Base-by-base conservation (phyloP, 2,113 vertebrate genomes). In the Emydura subglobosa region DNA sequence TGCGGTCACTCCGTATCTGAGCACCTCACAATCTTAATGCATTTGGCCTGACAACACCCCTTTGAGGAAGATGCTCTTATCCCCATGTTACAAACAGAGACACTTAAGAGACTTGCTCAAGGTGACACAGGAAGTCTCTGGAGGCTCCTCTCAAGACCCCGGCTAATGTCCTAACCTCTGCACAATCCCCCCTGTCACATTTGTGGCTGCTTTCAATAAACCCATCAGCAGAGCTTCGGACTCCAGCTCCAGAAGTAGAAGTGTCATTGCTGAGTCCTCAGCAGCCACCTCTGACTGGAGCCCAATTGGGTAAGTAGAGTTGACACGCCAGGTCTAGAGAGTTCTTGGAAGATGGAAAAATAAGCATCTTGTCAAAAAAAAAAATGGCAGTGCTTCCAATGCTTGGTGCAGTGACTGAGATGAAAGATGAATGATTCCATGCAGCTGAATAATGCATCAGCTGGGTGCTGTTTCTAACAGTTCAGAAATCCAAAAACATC, bases 401-500 rank as follows among this genome's bases (percentile, higher is more conserved):
- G 89, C 93, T 88, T 25, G 50, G 0, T n/a, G 82, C 86, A 82
- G 91, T 47, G 92, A 93, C 89, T 85, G 94, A 94, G 86, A 95
- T 94, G 86, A 91, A 85, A 86, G 91, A 93, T 81, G 87, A 90
- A 74, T 8, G 81, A 61, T 68, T 90, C 59, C 83, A 24, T 49
- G 79, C 79, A 91, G 90, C 85, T 81, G 85, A 50, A 44, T 83
- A 54, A 61, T 89, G 4, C 79, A 94, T 94, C 96, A 91, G 65
- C 79, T 59, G 51, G 51, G 22, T 84, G 91, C 85, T 59, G 82
- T 83, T 95, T 90, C 91, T 65, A 9, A 79, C 83, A 34, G 84
- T 95, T 97, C 92, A 92, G 79, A 93, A 95, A 81, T 80, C 88
- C 50, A 54, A 86, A 86, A 83, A 2, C 6, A 31, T 85, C 88